Evolutionary conservation across 64 coral and sea anemone genomes (phyloP).

Genomic region (Stichodactyla mertensii): DNA sequence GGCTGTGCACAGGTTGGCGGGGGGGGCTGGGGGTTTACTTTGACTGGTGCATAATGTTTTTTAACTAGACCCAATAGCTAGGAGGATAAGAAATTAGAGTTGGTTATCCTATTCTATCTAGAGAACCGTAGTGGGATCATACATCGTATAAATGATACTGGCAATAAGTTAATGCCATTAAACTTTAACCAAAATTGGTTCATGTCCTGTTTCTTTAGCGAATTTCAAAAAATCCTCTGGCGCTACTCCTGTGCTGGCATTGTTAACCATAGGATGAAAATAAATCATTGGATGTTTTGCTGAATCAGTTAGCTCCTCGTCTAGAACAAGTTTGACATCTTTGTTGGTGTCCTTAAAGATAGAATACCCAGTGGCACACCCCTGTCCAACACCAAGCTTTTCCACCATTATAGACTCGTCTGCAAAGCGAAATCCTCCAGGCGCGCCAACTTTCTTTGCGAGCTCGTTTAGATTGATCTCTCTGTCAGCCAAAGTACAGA

Average conservation of each 20-base stretch:
- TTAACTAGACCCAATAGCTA: no score
- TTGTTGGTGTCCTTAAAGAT: constrained; percentile 74
- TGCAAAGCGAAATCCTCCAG: constrained; percentile 93
- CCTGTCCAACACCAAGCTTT: constrained; percentile 93
- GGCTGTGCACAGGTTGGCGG: no score
- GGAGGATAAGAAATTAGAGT: no score
- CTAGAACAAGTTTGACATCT: constrained; percentile 82
- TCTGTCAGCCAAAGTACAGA: constrained; percentile 62
- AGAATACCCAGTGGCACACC: constrained; percentile 81
- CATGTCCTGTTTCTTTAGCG: constrained; percentile 89
- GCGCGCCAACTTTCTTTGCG: constrained; percentile 90
- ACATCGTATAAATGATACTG: no score
- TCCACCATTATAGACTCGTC: constrained; percentile 85
- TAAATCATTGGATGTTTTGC: constrained; percentile 57
- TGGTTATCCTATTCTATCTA: no score
- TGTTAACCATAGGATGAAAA: constrained; percentile 96
- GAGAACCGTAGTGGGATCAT: no score
- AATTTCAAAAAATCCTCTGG: constrained; percentile 88
- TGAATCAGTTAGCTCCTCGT: constrained; percentile 66
- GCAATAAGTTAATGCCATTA: background rate
- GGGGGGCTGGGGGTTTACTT: no score
- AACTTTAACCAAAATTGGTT: constrained; percentile 68
- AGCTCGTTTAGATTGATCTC: constrained; percentile 78
- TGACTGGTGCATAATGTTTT: no score
- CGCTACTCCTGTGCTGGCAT: constrained; percentile 64